These are phyloP conservation scores for Lates japonicus DNA, from an alignment of 2,797 vertebrate species.

Conservation along the genomic window DNA sequence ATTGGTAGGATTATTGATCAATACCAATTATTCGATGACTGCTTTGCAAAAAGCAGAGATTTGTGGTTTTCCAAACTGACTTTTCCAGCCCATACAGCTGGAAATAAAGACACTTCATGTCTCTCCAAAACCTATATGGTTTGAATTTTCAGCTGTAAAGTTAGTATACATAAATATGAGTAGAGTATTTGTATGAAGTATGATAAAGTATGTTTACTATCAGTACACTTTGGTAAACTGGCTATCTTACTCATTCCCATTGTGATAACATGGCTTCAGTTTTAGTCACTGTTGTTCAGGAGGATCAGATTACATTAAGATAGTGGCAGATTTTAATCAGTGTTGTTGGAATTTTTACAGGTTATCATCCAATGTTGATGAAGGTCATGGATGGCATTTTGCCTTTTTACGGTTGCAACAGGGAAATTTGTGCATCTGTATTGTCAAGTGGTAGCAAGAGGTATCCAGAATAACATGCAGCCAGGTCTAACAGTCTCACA, in stretches of 20 bases:
- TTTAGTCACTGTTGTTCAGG: conserved; percentile 1
- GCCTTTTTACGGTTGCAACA: background rate
- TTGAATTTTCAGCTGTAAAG: background rate
- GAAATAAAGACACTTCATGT: conserved; percentile 20
- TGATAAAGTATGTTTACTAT: background rate
- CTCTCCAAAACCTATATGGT: background rate
- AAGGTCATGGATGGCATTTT: background rate
- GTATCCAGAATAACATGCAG: background rate
- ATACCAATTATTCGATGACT: conserved; percentile 51
- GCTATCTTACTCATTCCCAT: background rate
- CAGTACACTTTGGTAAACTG: background rate
- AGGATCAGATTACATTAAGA: background rate
- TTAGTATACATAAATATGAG: background rate
- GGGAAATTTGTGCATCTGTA: background rate
- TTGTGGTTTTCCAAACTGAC: conserved; percentile 49
- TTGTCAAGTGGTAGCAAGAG: background rate
- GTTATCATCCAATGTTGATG: background rate
- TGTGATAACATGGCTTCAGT: conserved; percentile 3
- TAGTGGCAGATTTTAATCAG: background rate
- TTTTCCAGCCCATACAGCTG: conserved; percentile 27
- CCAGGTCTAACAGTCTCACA: background rate
- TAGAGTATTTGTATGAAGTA: background rate
- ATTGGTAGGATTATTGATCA: conserved; percentile 68
- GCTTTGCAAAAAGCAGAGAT: conserved; percentile 54
- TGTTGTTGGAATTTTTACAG: background rate